Evolutionary conservation across 2,888 invertebrate genomes (phyloP).

Genomic region (Tenthredo amoena): DNA sequence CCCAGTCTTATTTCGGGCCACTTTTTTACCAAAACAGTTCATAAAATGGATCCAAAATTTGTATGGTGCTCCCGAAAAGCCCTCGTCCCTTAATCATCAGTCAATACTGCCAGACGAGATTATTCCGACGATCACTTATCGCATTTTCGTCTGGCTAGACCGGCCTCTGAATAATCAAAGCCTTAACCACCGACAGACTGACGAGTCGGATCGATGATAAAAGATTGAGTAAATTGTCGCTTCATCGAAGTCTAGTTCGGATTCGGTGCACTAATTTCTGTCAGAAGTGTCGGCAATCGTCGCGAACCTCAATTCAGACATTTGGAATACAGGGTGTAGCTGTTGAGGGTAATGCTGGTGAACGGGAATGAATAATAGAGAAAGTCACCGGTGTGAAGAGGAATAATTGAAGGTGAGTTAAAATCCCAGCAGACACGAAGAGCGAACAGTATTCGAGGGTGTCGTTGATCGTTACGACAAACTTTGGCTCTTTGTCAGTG

Average conservation of each 20-base stretch:
- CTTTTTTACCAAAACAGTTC: not conserved
- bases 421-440: not conserved
- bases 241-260: not conserved
- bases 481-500: not conserved
- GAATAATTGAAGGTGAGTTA: not conserved
- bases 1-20: not conserved
- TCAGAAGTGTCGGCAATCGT: not conserved
- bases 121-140: not conserved
- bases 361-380: not conserved
- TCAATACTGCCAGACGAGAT: conserved; percentile 20
- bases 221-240: not conserved
- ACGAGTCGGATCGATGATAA: not conserved
- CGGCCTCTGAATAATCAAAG: not conserved
- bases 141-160: not conserved
- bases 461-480: conserved; percentile 1
- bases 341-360: not conserved
- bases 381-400: not conserved
- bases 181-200: not conserved
- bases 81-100: not conserved
- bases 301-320: not conserved
- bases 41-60: not conserved
- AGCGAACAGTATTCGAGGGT: not conserved
- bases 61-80: not conserved
- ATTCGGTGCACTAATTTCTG: not conserved
- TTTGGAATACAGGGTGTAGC: not conserved